Evolutionary conservation across 2,888 invertebrate genomes (phyloP).

Genomic region (Drosophila sordidula): DNA sequence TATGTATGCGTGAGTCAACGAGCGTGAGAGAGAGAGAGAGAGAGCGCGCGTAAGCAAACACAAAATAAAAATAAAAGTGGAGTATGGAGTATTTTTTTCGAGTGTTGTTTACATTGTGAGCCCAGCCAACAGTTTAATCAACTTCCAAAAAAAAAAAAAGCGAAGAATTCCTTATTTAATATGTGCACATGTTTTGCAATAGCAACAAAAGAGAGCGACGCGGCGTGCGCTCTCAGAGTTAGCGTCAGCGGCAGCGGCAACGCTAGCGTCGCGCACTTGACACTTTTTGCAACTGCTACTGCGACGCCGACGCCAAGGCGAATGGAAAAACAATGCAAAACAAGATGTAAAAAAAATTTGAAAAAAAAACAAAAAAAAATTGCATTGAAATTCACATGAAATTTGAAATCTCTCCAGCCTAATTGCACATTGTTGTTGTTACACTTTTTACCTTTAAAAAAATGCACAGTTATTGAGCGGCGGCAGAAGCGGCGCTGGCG

Average conservation of each 20-base stretch:
- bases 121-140: slow-evolving; percentile 46
- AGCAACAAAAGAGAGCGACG: slow-evolving; percentile 22
- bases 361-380: slow-evolving; percentile 19
- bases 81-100: slow-evolving; percentile 19
- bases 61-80: slow-evolving; percentile 34
- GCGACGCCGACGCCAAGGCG: slow-evolving; percentile 22
- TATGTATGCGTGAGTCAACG: slow-evolving; percentile 58
- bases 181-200: slow-evolving; percentile 57
- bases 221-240: slow-evolving; percentile 14
- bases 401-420: slow-evolving; percentile 21
- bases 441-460: slow-evolving; percentile 60
- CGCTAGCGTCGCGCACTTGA: slow-evolving; percentile 57
- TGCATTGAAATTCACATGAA: slow-evolving; percentile 43
- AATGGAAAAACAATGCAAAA: slow-evolving; percentile 51
- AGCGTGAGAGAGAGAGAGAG: slow-evolving; percentile 17
- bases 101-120: slow-evolving; percentile 49
- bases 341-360: slow-evolving; percentile 23
- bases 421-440: slow-evolving; percentile 22
- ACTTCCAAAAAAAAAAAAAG: slow-evolving; percentile 34
- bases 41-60: slow-evolving; percentile 13
- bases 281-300: slow-evolving; percentile 48
- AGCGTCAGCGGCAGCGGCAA: slow-evolving; percentile 9
- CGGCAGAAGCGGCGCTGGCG: slow-evolving; percentile 20
- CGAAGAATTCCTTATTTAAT: slow-evolving; percentile 36
- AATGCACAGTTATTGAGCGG: slow-evolving; percentile 58